Evolutionary conservation across 1,140 invertebrate genomes (phyloP).

Genomic region (Helicoverpa zea): DNA sequence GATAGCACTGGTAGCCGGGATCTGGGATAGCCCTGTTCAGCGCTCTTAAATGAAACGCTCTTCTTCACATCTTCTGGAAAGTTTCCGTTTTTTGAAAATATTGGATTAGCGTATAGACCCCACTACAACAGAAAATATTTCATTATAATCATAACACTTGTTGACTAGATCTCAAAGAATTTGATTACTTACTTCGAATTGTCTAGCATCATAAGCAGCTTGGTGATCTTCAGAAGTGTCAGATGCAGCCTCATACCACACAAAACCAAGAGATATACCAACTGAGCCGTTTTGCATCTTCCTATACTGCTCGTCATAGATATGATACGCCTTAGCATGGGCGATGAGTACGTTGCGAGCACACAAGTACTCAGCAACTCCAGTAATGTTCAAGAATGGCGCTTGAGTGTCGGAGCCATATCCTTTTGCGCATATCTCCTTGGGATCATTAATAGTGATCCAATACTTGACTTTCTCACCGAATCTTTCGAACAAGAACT

Average conservation of each 20-base stretch:
- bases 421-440: conserved; percentile 87
- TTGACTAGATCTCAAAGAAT: not conserved
- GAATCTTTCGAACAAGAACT: conserved; percentile 87
- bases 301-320: conserved; percentile 84
- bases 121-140: conserved; percentile 79
- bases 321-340: conserved; percentile 87
- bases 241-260: conserved; percentile 83
- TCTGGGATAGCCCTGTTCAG: conserved; percentile 85
- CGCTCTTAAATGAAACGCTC: conserved; percentile 86
- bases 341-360: conserved; percentile 87
- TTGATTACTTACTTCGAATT: conserved; percentile 79
- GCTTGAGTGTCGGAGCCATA: conserved; percentile 87
- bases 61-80: conserved; percentile 89
- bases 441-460: conserved; percentile 91
- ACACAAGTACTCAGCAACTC: conserved; percentile 87
- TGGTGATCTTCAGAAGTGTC: conserved; percentile 78
- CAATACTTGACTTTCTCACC: conserved; percentile 89
- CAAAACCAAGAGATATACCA: conserved; percentile 85
- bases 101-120: conserved; percentile 89
- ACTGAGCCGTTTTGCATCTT: conserved; percentile 76
- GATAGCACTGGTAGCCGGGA: conserved; percentile 88
- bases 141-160: not conserved
- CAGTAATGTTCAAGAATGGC: conserved; percentile 83
- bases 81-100: conserved; percentile 88
- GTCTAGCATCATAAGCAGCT: conserved; percentile 84